These are phyloP conservation scores for Caenorhabditis sinica DNA, from an alignment of 2,888 invertebrate genomes.

Conservation along the genomic window DNA sequence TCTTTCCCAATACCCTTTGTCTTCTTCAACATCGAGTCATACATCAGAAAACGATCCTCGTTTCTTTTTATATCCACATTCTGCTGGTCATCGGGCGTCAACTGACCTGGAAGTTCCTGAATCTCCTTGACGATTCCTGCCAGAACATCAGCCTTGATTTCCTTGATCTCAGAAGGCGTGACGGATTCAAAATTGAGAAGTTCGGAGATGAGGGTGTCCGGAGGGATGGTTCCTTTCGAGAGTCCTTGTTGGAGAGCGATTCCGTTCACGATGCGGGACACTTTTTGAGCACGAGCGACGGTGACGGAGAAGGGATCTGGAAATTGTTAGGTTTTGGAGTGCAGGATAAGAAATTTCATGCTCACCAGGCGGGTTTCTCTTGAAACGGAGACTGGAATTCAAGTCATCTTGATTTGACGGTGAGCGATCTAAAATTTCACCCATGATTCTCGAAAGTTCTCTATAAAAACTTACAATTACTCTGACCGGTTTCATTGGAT, in stretches of 20 bases:
- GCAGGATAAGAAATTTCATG: too few relatives aligned
- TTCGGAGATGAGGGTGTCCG: neutral
- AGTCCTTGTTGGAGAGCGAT: constrained; percentile 2
- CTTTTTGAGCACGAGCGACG: neutral
- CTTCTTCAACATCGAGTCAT: neutral
- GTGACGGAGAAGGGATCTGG: neutral
- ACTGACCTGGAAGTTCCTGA: neutral
- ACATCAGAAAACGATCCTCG: neutral
- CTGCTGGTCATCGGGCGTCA: neutral
- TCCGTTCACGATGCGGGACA: neutral
- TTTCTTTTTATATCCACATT: neutral
- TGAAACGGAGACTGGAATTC: neutral
- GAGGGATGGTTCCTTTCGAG: neutral
- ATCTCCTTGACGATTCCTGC: neutral
- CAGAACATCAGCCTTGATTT: neutral
- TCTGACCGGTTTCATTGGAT: too few relatives aligned
- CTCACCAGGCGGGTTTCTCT: too few relatives aligned
- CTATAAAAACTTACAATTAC: too few relatives aligned
- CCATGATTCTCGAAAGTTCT: too few relatives aligned
- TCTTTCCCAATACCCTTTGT: neutral
- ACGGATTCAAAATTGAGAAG: neutral
- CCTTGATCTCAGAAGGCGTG: neutral
- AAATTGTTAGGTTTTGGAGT: neutral
- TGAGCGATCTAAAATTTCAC: neutral
- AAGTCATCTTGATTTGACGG: neutral